These are phyloP conservation scores for Dissostichus mawsoni DNA, from an alignment of 2,113 vertebrate genomes.

Conservation along the genomic window DNA sequence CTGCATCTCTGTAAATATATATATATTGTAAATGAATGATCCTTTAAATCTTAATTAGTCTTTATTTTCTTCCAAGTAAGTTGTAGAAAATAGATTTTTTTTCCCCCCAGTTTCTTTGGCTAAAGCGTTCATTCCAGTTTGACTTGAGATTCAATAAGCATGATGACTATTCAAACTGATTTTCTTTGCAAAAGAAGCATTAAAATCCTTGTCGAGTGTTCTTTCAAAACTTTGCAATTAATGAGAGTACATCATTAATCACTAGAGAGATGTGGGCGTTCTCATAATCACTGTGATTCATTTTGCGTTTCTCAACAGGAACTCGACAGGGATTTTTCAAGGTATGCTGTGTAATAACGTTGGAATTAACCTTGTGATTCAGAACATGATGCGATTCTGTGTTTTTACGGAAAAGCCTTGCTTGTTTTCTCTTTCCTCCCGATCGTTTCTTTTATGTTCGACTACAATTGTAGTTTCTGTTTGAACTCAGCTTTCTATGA, in stretches of 20 bases:
- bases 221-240: slow-evolving; percentile 14
- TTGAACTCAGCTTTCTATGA: too few relatives aligned
- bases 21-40: too few relatives aligned
- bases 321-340: not conserved
- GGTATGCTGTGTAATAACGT: not conserved
- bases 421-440: not conserved
- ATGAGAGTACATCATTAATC: not conserved
- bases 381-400: not conserved
- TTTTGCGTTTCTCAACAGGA: slow-evolving; percentile 15
- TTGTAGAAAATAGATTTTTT: too few relatives aligned
- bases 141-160: not conserved
- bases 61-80: too few relatives aligned
- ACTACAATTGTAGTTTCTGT: too few relatives aligned
- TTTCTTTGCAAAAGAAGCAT: not conserved
- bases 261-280: slow-evolving; percentile 7
- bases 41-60: too few relatives aligned
- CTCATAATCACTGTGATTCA: slow-evolving; percentile 14
- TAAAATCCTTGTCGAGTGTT: not conserved
- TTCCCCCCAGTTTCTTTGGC: too few relatives aligned
- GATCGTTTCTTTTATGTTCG: too few relatives aligned
- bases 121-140: not conserved
- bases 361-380: not conserved
- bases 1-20: too few relatives aligned
- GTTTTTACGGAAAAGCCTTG: not conserved
- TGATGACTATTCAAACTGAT: not conserved